These are phyloP conservation scores for Triplophysa yarkandensis DNA, from an alignment of 2,797 vertebrate genomes.

Conservation along the genomic window DNA sequence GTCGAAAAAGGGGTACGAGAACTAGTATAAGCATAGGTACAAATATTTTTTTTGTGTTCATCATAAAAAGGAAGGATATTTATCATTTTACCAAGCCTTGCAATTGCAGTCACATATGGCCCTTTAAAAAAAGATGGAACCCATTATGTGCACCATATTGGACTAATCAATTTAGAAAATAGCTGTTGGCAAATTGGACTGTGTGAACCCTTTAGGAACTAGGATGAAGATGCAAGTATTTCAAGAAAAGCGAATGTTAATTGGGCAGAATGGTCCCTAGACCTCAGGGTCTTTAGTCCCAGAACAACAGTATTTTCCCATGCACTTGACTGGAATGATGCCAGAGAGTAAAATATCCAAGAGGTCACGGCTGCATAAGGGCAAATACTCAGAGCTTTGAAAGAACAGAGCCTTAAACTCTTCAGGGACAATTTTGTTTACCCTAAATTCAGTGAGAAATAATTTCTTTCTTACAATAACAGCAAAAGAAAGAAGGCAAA, in stretches of 20 bases:
- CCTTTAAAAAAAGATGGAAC: constrained; percentile 19
- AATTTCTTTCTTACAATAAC: constrained; percentile 65
- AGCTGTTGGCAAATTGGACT: constrained; percentile 48
- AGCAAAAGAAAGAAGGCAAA: constrained; percentile 37
- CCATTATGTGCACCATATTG: constrained; percentile 9
- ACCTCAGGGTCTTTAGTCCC: constrained; percentile 61
- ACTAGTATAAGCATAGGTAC: too few species aligned
- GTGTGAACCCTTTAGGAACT: constrained; percentile 35
- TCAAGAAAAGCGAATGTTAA: constrained; percentile 56
- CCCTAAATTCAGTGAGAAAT: constrained; percentile 67
- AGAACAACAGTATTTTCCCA: constrained; percentile 90
- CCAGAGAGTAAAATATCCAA: constrained; percentile 77
- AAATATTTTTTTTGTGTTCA: too few species aligned
- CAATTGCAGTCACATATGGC: neutral
- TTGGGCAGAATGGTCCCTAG: constrained; percentile 53
- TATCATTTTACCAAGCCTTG: too few species aligned
- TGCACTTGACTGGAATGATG: constrained; percentile 81
- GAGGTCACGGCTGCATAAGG: constrained; percentile 65
- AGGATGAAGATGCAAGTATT: constrained; percentile 15
- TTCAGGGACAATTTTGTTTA: constrained; percentile 65
- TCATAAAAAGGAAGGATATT: too few species aligned
- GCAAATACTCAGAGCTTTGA: constrained; percentile 72
- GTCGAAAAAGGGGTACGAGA: too few species aligned
- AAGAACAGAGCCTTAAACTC: constrained; percentile 72
- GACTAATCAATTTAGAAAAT: constrained; percentile 49